Percentiles rank a stretch among this genome's conserved stretches.
Evolutionary conservation across 2,113 vertebrate species (phyloP).

Genomic region (Takifugu bimaculatus): DNA sequence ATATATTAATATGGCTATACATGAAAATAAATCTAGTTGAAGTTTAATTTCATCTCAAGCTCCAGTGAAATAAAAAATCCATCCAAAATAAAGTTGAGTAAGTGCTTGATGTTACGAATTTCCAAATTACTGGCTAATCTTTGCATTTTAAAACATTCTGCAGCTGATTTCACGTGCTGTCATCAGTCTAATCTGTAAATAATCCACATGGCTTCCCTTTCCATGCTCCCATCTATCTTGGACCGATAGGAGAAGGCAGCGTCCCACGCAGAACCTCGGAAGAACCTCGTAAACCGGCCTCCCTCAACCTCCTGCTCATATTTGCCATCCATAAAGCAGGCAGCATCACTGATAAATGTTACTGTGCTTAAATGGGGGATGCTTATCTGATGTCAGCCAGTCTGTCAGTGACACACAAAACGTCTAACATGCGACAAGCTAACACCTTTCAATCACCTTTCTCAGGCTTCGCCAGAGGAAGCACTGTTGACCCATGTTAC

Average conservation of each 20-base stretch:
- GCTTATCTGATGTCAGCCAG: conserved; percentile 65
- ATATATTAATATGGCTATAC: too few relatives aligned
- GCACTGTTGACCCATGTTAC: conserved; percentile 2
- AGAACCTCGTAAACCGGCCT: conserved; percentile 33
- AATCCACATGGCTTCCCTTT: conserved; percentile 31
- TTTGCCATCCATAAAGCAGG: conserved; percentile 55
- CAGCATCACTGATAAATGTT: conserved; percentile 62
- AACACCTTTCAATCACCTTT: not conserved
- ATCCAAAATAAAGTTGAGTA: too few relatives aligned
- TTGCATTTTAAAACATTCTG: conserved; percentile 4
- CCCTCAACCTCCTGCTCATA: conserved; percentile 31
- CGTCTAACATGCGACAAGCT: conserved; percentile 9
- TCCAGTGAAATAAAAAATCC: too few relatives aligned
- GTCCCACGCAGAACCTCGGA: conserved; percentile 31
- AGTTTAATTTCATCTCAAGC: too few relatives aligned
- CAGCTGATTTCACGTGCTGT: conserved; percentile 1
- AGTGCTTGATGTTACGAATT: not conserved
- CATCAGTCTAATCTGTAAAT: conserved; percentile 33
- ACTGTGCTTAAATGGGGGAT: conserved; percentile 42
- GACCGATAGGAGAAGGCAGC: conserved; percentile 35
- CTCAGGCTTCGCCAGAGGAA: not conserved
- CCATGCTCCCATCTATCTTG: conserved; percentile 34
- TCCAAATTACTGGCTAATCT: not conserved
- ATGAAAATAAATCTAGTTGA: too few relatives aligned
- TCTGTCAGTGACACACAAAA: conserved; percentile 31